Percentiles rank a stretch among this genome's conserved stretches.
Evolutionary conservation across 2,113 vertebrate genomes (phyloP).

Genomic region (Atherinomorus stipes): DNA sequence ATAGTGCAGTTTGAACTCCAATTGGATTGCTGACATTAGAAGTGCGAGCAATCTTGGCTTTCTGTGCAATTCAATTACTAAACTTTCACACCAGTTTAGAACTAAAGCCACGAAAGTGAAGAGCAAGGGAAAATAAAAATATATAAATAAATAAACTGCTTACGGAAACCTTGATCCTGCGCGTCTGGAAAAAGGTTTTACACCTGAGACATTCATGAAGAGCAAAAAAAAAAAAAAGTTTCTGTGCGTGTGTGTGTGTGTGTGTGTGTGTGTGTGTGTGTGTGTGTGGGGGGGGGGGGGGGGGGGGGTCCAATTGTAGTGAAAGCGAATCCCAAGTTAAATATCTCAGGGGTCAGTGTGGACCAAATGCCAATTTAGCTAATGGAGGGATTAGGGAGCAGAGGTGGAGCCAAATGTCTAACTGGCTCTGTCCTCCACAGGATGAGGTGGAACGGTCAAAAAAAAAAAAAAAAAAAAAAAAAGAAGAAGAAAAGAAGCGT

Average conservation of each 20-base stretch:
- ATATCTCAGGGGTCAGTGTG: slow-evolving; percentile 47
- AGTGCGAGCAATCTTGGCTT: slow-evolving; percentile 66
- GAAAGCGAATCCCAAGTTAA: slow-evolving; percentile 45
- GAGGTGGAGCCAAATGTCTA: slow-evolving; percentile 54
- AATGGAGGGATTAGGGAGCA: slow-evolving; percentile 72
- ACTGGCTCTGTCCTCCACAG: slow-evolving; percentile 31
- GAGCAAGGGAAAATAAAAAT: slow-evolving; percentile 4
- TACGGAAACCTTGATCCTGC: slow-evolving; percentile 45
- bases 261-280: slow-evolving; percentile 24
- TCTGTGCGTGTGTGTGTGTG: slow-evolving; percentile 23
- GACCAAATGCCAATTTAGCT: slow-evolving; percentile 70
- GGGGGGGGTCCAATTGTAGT: slow-evolving; percentile 44
- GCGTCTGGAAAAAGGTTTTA: slow-evolving; percentile 44
- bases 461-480: slow-evolving; percentile 10
- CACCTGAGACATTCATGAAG: slow-evolving; percentile 51
- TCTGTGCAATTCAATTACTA: slow-evolving; percentile 72
- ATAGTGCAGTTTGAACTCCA: slow-evolving; percentile 59
- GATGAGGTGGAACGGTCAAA: slow-evolving; percentile 35
- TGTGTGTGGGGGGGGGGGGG: too few relatives aligned
- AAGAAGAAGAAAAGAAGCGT: slow-evolving; percentile 42
- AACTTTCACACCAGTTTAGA: slow-evolving; percentile 68
- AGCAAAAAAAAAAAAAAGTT: slow-evolving; percentile 24
- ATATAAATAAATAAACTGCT: slow-evolving; percentile 39
- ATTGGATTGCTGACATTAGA: slow-evolving; percentile 74
- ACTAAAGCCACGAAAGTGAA: slow-evolving; percentile 53